Percentiles rank a stretch among this genome's conserved stretches.
Evolutionary conservation across 2,797 vertebrate species (phyloP).

Genomic region (Danio albolineatus): DNA sequence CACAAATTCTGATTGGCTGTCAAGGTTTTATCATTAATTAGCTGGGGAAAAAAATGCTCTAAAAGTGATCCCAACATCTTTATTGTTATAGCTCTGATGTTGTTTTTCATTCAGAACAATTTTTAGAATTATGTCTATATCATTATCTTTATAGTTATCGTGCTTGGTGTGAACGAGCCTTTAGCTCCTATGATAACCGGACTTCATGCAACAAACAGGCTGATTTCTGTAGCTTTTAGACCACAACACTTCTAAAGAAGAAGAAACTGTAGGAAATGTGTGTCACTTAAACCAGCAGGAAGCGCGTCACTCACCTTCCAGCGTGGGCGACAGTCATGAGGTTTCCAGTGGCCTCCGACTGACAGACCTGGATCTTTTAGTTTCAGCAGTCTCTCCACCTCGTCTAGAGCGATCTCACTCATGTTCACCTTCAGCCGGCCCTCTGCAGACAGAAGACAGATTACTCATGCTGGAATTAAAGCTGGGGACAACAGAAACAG

Average conservation of each 20-base stretch:
- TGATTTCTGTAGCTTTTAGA: background rate
- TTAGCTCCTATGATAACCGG: too few relatives aligned
- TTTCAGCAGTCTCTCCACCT: conserved; percentile 83
- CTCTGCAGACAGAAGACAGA: conserved; percentile 76
- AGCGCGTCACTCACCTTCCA: conserved; percentile 85
- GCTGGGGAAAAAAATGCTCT: too few relatives aligned
- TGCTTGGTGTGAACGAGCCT: too few relatives aligned
- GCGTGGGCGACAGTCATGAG: conserved; percentile 89
- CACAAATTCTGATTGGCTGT: too few relatives aligned
- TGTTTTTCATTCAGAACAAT: too few relatives aligned
- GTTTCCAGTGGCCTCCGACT: conserved; percentile 92
- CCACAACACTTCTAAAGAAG: background rate
- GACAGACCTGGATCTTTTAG: conserved; percentile 78
- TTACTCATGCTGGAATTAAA: background rate
- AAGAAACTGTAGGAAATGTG: background rate
- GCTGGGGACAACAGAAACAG: background rate
- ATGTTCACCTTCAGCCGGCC: conserved; percentile 91
- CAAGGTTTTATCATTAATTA: too few relatives aligned
- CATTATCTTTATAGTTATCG: too few relatives aligned
- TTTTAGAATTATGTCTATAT: too few relatives aligned
- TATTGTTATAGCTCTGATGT: too few relatives aligned
- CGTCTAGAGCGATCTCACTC: conserved; percentile 89
- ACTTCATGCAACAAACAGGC: too few relatives aligned
- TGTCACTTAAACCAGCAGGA: background rate
- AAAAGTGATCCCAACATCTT: too few relatives aligned